Evolutionary conservation across 2,113 vertebrate genomes (phyloP).

Genomic region (Spea multiplicata): DNA sequence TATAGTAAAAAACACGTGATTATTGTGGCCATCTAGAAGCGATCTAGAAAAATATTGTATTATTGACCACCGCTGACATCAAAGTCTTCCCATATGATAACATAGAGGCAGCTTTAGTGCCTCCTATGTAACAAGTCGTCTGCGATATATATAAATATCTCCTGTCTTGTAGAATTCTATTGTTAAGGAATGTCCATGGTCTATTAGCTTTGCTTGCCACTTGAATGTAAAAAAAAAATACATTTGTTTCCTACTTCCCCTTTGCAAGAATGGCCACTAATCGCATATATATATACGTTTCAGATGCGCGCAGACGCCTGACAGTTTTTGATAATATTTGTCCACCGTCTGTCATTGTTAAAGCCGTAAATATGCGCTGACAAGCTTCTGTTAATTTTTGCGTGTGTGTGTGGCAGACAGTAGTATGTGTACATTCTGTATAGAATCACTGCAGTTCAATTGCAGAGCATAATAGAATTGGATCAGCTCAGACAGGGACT

Average conservation of each 20-base stretch:
- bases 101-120: too few relatives aligned
- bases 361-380: slow-evolving; percentile 68
- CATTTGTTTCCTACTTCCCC: not conserved
- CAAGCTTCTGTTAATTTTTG: slow-evolving; percentile 74
- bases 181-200: too few relatives aligned
- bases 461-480: slow-evolving; percentile 72
- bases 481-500: slow-evolving; percentile 88
- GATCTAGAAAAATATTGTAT: too few relatives aligned
- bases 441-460: slow-evolving; percentile 66
- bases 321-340: slow-evolving; percentile 57
- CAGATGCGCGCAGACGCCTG: slow-evolving; percentile 49
- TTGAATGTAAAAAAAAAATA: too few relatives aligned
- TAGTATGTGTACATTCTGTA: slow-evolving; percentile 59
- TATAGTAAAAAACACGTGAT: too few relatives aligned
- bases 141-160: too few relatives aligned
- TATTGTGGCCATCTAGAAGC: too few relatives aligned
- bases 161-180: too few relatives aligned
- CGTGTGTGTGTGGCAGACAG: slow-evolving; percentile 63
- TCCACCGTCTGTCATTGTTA: slow-evolving; percentile 62
- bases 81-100: too few relatives aligned
- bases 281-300: slow-evolving; percentile 30
- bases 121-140: too few relatives aligned
- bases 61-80: too few relatives aligned
- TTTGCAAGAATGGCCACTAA: not conserved
- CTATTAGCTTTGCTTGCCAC: too few relatives aligned